Base-by-base conservation (phyloP, 2,888 invertebrate species). In the Cylloceria caligata region DNA sequence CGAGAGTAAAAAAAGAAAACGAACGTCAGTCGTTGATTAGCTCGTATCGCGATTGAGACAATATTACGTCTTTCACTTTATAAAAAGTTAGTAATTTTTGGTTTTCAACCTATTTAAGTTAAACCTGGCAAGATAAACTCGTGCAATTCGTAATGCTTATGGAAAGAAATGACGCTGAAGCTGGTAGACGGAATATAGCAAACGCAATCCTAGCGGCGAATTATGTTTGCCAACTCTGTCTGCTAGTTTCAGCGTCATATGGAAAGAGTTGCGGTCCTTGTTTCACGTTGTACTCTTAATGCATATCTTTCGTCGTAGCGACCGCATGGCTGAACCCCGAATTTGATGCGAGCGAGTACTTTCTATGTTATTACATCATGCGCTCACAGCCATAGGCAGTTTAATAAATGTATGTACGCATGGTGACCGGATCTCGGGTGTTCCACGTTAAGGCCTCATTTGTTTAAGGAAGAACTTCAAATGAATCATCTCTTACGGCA, bases 101-200 rank as follows among this genome's bases (percentile, higher is more conserved):
- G 78, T 52, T 79, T 80, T 81, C 45, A 75, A 84, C 52, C 74
- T 83, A 71, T 73, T 52, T 79, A 82, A 75, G 80, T 83, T 85
- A 85, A 86, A 86, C 75, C 81, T 89, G 90, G 89, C 88, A 90
- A 90, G 89, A 89, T 88, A 87, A 83, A 84, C 69, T 83, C 81
- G 78, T 85, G 79, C 69, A 60, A 72, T 76, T 83, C 60, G 67
- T 62, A 75, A 79, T 76, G 57, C 52, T 36, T 72, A 62, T 72
- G 62, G 39, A 73, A 60, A 57, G 19, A 64, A 1, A n/a, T 69
- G 34, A 30, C 11, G n/a, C 39, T 3, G 36, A 52, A 39, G 39
- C 7, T 49, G 6, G 6, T 7, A 24, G 49, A 67, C 49, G 7
- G 7, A 7, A 11, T 30, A 24, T 47, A 7, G 27, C 30, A n/a